Evolutionary conservation across 1,140 invertebrate genomes (phyloP).

Genomic region (Leptopilina boulardi): DNA sequence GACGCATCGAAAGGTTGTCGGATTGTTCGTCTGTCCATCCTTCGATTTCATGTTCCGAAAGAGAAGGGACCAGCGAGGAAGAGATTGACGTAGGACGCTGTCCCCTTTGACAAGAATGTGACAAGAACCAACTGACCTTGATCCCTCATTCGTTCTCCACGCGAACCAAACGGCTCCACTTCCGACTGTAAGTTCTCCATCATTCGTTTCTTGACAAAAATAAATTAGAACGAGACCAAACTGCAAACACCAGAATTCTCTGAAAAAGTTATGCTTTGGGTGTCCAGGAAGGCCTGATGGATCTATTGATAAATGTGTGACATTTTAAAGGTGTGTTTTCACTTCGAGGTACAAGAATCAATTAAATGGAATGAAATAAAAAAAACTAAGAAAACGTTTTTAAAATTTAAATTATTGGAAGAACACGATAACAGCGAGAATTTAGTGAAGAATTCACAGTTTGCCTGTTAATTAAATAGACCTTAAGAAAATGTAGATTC

Average conservation of each 20-base stretch:
- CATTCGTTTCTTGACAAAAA: constrained; percentile 48
- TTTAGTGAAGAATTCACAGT: constrained; percentile 63
- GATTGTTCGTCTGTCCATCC: constrained; percentile 65
- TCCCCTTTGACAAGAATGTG: constrained; percentile 75
- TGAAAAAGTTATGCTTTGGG: background rate
- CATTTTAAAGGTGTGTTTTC: background rate
- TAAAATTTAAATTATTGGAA: background rate
- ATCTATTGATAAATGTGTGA: background rate
- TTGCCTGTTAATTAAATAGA: constrained; percentile 59
- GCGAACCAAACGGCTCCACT: constrained; percentile 58
- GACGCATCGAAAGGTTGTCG: constrained; percentile 73
- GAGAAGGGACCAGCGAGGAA: constrained; percentile 63
- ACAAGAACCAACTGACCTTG: constrained; percentile 73
- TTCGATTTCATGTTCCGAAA: constrained; percentile 55
- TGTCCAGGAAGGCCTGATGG: background rate
- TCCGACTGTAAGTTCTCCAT: constrained; percentile 52
- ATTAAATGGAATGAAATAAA: background rate
- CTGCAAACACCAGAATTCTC: background rate
- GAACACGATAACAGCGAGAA: constrained; percentile 53
- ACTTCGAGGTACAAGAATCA: background rate
- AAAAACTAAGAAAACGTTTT: background rate
- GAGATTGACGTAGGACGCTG: constrained; percentile 75
- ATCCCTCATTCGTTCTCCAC: constrained; percentile 54
- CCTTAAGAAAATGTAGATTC: constrained; percentile 59
- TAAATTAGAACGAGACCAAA: constrained; percentile 39